Conservation (phyloP, 2,797 vertebrate genomes). For the Columba guinea region DNA sequence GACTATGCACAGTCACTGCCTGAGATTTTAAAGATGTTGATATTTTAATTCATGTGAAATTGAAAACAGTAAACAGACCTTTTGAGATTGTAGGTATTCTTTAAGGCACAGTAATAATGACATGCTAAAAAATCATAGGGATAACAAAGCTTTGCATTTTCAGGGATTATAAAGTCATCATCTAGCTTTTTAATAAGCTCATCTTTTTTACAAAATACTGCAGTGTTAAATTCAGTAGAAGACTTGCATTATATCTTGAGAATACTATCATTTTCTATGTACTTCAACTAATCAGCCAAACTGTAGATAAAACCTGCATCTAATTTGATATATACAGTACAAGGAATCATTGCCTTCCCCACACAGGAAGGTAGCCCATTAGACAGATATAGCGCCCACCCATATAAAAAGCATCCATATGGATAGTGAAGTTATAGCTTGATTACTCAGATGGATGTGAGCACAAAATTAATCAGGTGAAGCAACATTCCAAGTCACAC, state of each 20-base stretch:
- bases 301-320: neutral
- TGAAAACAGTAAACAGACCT: neutral
- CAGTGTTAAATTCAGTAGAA: neutral
- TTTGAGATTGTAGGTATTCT: neutral
- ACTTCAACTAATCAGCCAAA: neutral
- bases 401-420: neutral
- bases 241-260: neutral
- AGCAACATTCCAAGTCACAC: neutral
- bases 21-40: neutral
- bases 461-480: neutral
- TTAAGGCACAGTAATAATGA: neutral
- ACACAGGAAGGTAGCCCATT: neutral
- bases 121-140: neutral
- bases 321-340: neutral
- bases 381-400: neutral
- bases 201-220: neutral
- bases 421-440: neutral
- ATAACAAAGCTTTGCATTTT: neutral
- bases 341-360: neutral
- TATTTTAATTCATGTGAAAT: neutral
- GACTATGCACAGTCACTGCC: neutral
- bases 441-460: neutral
- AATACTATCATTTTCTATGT: neutral
- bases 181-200: neutral
- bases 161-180: neutral